Base-by-base conservation (phyloP, 2,797 vertebrate species). In the Lophura swinhoii region DNA sequence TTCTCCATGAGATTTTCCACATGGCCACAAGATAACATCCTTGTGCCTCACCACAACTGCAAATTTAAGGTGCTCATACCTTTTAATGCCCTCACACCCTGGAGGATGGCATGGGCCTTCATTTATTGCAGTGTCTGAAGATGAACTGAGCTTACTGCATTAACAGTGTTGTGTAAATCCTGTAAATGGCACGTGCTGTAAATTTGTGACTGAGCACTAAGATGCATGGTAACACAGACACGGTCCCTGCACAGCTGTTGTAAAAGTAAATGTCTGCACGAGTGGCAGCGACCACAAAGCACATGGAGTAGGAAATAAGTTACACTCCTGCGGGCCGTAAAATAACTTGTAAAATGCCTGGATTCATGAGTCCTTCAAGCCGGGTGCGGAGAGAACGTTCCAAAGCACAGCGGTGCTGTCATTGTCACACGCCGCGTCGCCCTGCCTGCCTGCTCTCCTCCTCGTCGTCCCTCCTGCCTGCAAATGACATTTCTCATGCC, bases 401-500 rank as follows among this genome's bases (percentile, higher is more conserved):
- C 59, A 7, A 18, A 48, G 41, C 1, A 3, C 53, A 4, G 51
- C 6, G 31, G 62, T 6, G 10, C 84, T 33, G 28, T 23, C 44
- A 5, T 35, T 20, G 35, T 20, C 58, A 2, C 46, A 8, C 35
- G 5, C 31, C 35, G 1, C 7, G 64, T 33, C 44, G 12, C 13
- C 43, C 59, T 22, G 55, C 11, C 49, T 0, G 46, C 43, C 53
- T n/a, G 53, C 53, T 4, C 62, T 13, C 67, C 84, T 44, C 86
- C 60, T 48, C 24, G 59, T 26, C 1, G 31, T 16, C 51, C 82
- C 26, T 1, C 1, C 43, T 14, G 76, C 55, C 41, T 4, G 64
- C 31, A 53, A 1, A 0, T 1, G 2, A 0, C n/a, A 14, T 1
- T 21, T 16, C 8, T 8, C 5, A 1, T 0, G 7, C 77, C 0